Evolutionary conservation across 1,140 invertebrate genomes (phyloP).

Genomic region (Anthonomus grandis): DNA sequence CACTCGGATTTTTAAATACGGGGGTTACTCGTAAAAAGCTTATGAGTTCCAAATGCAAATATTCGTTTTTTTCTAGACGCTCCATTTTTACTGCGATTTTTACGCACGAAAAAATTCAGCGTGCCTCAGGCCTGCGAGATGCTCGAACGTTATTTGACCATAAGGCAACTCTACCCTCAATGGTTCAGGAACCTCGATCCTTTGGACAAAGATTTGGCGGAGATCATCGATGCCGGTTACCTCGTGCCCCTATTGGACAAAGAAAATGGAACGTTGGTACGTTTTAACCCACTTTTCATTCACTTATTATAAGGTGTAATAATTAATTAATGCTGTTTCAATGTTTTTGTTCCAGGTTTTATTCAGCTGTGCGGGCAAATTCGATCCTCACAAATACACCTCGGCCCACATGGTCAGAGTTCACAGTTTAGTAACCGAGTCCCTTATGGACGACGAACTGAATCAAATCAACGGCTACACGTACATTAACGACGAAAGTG

Average conservation of each 20-base stretch:
- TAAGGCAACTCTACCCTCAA: constrained; percentile 73
- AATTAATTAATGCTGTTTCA: no score
- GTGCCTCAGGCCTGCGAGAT: constrained; percentile 79
- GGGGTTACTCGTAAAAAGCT: no score
- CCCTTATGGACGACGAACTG: constrained; percentile 74
- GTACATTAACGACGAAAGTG: constrained; percentile 80
- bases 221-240: constrained; percentile 79
- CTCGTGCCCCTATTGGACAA: constrained; percentile 72
- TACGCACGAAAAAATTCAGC: constrained; percentile 83
- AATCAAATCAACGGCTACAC: constrained; percentile 75
- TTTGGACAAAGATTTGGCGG: constrained; percentile 64
- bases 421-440: constrained; percentile 72
- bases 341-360: constrained; percentile 69
- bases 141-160: constrained; percentile 78
- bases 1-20: no score
- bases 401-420: constrained; percentile 72
- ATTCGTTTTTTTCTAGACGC: constrained; percentile 64
- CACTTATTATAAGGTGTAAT: no score
- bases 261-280: constrained; percentile 62
- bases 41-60: no score
- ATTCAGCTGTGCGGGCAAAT: constrained; percentile 66
- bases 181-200: constrained; percentile 80
- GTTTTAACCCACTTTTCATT: background rate
- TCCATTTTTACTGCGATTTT: constrained; percentile 76
- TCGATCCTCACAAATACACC: constrained; percentile 72